Base-by-base conservation (phyloP, 2,888 invertebrate genomes). In the Corythucha ciliata region DNA sequence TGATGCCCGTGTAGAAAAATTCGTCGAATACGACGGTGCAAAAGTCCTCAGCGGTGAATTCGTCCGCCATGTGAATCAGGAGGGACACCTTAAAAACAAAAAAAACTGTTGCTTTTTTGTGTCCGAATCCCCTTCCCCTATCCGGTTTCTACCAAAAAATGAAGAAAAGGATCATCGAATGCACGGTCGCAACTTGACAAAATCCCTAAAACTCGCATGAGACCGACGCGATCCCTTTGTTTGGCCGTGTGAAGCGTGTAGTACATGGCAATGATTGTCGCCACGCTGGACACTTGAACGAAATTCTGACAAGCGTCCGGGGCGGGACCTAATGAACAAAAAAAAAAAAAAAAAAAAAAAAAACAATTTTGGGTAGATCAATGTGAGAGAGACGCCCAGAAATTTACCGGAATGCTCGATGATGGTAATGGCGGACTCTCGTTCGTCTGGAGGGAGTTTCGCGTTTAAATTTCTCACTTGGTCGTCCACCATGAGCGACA, bases 11-110 rank as follows among this genome's bases (percentile, higher is more conserved):
- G 68, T 92, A 83, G 64, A 96, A 85, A 68, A 94, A 94, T 67
- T 93, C 92, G 69, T 94, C 93, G 71, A 96, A 93, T 36, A 96
- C 78, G 1, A 89, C 88, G 2, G 91, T 91, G 69, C 92, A 93
- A 66, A 94, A 93, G 61, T 93, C 92, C 70, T 93, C 91, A 0
- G 87, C 84, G 59, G 85, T 76, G 65, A 96, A 94, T 68, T 93
- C 93, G 59, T 96, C 94, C 3, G 83, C 80, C 74, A 93, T 81
- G 54, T 86, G 84, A 59, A 92, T 83, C 6, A 96, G 72, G 39
- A 87, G 69, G 1, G 88, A 83, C 18, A 81, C 76, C 77, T 69
- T 63, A 25, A 61, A 55, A n/a, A n/a, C n/a, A n/a, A n/a, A n/a
- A n/a, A n/a, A n/a, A n/a, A n/a, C n/a, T n/a, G n/a, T n/a, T n/a